Percentiles rank a stretch among this genome's conserved stretches.
Conservation (phyloP, 2,797 vertebrate genomes). For the Platalea minor region DNA sequence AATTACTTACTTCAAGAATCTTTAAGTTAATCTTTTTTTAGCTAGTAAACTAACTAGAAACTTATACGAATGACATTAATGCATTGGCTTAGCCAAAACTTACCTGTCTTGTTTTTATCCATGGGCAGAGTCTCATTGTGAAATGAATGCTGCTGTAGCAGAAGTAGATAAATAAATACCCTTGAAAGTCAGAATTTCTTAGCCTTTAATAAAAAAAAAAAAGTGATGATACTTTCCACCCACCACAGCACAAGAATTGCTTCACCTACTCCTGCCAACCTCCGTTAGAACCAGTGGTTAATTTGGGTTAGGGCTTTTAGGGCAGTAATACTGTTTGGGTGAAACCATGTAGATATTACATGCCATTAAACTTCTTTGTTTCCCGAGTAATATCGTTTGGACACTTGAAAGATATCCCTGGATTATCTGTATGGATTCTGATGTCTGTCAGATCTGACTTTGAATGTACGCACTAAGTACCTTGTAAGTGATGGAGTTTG, state of each 20-base stretch:
- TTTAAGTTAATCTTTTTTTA: neutral
- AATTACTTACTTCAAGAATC: neutral
- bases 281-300: neutral
- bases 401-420: neutral
- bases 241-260: neutral
- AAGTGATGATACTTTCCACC: neutral
- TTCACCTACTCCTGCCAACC: neutral
- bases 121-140: neutral
- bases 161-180: neutral
- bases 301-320: neutral
- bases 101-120: neutral
- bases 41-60: neutral
- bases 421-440: neutral
- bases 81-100: neutral
- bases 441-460: neutral
- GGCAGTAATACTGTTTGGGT: neutral
- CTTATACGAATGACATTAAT: neutral
- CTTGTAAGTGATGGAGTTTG: neutral
- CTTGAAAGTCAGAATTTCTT: neutral
- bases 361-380: neutral
- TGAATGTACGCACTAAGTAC: neutral
- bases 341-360: neutral
- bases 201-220: neutral
- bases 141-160: neutral
- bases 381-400: neutral